Evolutionary conservation across 2,888 invertebrate species (phyloP), one percentile per base, ranked within the genome.

Genomic region (Chloroclystis v-ata): DNA sequence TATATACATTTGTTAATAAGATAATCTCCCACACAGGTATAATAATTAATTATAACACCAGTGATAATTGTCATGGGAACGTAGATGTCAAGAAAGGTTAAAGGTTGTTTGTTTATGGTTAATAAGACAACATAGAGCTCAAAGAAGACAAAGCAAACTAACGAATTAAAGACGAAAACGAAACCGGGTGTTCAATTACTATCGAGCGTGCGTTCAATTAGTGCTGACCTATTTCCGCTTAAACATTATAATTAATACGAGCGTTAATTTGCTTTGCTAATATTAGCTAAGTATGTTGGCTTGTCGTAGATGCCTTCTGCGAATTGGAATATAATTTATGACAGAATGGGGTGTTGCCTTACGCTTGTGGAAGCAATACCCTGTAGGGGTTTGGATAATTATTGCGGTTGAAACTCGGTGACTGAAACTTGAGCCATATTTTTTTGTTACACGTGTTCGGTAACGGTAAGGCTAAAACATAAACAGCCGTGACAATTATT

Each of bases 231-330:
- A 54, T 39, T 55, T 60, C 44, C 11, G 13, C 51, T 48, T 43
- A 54, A 58, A 57, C 56, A 49, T 57, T 52, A 53, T 59, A 59
- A 59, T 59, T 57, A 52, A 54, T 54, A 48, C 43, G 45, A 7
- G 16, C 35, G 43, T 40, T 50, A 49, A 54, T 57, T 55, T 53
- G 52, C 49, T 50, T 48, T 49, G 51, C 54, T 45, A 59, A 59
- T 59, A 55, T 53, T 53, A 28, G 41, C 39, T 33, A 46, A 50
- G 50, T 43, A 40, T 46, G 38, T 49, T 42, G 43, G 38, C 38
- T 30, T 43, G 46, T 38, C 41, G 41, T 37, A 33, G 41, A 44
- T 41, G 30, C 28, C 29, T 41, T 41, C 28, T 37, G 39, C 39
- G 28, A 43, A 43, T 38, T 10, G 33, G 38, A 26, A 9, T 43